Conservation (phyloP, 2,113 vertebrate species). For the Leucopternis melanops region DNA sequence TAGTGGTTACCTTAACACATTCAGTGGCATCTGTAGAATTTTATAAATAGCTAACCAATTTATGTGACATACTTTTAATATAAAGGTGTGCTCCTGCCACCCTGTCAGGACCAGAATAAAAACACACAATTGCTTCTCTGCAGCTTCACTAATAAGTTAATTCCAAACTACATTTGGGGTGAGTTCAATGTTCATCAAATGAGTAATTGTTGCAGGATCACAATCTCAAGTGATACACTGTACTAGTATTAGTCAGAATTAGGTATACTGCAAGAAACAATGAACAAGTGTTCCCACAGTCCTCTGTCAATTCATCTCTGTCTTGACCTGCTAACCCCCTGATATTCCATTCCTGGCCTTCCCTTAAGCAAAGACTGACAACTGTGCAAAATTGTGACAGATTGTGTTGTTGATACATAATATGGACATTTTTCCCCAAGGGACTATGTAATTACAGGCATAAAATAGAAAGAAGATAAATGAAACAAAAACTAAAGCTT, state of each 20-base stretch:
- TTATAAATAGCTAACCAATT: neutral
- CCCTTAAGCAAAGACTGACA: neutral
- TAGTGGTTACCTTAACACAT: neutral
- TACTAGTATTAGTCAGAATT: neutral
- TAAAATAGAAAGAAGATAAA: conserved; percentile 18
- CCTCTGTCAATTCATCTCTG: neutral
- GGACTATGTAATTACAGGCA: neutral
- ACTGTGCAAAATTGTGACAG: conserved; percentile 1
- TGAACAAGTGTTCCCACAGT: neutral
- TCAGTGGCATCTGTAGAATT: neutral
- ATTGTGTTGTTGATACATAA: neutral
- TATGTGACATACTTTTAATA: neutral
- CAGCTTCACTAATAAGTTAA: neutral
- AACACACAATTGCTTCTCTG: neutral
- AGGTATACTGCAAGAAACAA: neutral
- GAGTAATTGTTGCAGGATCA: neutral
- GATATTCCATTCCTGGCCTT: neutral
- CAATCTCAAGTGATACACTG: neutral
- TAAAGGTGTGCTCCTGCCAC: neutral
- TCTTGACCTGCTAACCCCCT: neutral
- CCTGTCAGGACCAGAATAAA: neutral
- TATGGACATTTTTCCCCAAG: neutral
- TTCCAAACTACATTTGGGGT: neutral
- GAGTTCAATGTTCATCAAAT: neutral
- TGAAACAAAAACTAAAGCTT: neutral